phyloP scores from a whole-genome alignment of 1,140 invertebrate species.

The Carcinoscorpius rotundicauda region DNA sequence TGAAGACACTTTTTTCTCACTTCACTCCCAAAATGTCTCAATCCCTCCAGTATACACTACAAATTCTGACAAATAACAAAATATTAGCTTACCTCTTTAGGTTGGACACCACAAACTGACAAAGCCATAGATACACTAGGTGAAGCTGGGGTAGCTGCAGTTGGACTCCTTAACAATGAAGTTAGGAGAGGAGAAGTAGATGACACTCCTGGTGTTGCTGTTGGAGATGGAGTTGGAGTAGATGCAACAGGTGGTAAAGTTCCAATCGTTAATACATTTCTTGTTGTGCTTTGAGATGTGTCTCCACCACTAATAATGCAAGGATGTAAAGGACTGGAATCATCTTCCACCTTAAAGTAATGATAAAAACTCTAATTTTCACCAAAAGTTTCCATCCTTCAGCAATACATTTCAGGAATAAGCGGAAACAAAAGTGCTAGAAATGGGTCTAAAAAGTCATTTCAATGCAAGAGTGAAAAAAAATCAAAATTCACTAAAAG shows the following conservation, averaged over 20 bases:
- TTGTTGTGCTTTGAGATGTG: constrained; percentile 2
- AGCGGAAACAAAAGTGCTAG: too few relatives aligned
- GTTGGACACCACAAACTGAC: neutral
- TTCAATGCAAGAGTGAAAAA: too few relatives aligned
- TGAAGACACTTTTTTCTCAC: too few relatives aligned
- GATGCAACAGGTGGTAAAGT: neutral
- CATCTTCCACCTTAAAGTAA: constrained; percentile 1
- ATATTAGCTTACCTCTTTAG: constrained; percentile 11
- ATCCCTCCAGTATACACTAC: too few relatives aligned
- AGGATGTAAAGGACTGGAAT: neutral
- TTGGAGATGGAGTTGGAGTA: neutral
- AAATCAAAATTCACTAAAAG: too few relatives aligned
- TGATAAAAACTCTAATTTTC: too few relatives aligned
- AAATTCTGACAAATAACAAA: too few relatives aligned
- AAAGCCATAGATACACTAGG: constrained; percentile 4
- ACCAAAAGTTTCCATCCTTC: too few relatives aligned
- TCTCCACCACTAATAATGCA: constrained; percentile 2
- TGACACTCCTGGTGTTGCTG: neutral
- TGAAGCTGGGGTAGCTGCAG: constrained; percentile 32
- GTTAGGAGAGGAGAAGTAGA: constrained; percentile 59
- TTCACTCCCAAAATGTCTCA: too few relatives aligned
- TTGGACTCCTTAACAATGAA: constrained; percentile 61
- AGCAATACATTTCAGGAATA: too few relatives aligned
- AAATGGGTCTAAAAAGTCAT: too few relatives aligned
- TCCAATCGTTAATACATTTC: neutral